Evolutionary conservation across 1,140 invertebrate genomes (phyloP).

Genomic region (Gryon sp.): DNA sequence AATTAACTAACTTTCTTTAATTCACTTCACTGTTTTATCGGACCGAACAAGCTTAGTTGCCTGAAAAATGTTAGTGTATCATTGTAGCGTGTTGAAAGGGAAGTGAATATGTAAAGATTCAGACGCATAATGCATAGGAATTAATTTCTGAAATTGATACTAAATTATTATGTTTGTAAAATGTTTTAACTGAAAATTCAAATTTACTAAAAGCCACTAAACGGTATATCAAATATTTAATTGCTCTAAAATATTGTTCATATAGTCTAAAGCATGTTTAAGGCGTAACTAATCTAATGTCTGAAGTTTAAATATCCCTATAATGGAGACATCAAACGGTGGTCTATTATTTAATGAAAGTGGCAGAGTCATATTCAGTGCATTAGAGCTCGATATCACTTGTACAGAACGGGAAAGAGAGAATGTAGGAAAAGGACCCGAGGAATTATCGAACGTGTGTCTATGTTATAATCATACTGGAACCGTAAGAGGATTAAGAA

Average conservation of each 20-base stretch:
- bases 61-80: too few species aligned
- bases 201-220: neutral
- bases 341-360: slow-evolving; percentile 51
- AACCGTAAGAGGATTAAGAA: slow-evolving; percentile 58
- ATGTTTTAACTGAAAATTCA: too few species aligned
- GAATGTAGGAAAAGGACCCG: slow-evolving; percentile 2
- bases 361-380: slow-evolving; percentile 31
- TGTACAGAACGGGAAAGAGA: slow-evolving; percentile 1
- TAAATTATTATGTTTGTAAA: too few species aligned
- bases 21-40: too few species aligned
- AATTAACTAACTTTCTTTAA: too few species aligned
- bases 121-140: too few species aligned
- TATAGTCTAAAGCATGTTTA: slow-evolving; percentile 24
- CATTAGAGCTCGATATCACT: slow-evolving; percentile 45
- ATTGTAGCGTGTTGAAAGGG: too few species aligned
- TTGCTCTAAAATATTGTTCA: slow-evolving; percentile 13
- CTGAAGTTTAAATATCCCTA: slow-evolving; percentile 31
- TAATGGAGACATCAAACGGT: slow-evolving; percentile 48
- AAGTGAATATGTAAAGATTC: too few species aligned
- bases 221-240: slow-evolving; percentile 18
- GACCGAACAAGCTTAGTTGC: too few species aligned
- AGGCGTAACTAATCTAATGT: slow-evolving; percentile 39
- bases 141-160: too few species aligned
- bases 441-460: slow-evolving; percentile 50
- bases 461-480: slow-evolving; percentile 51